These are phyloP conservation scores for Notarius lentiginosus DNA, from an alignment of 2,113 vertebrate species.

Conservation along the genomic window DNA sequence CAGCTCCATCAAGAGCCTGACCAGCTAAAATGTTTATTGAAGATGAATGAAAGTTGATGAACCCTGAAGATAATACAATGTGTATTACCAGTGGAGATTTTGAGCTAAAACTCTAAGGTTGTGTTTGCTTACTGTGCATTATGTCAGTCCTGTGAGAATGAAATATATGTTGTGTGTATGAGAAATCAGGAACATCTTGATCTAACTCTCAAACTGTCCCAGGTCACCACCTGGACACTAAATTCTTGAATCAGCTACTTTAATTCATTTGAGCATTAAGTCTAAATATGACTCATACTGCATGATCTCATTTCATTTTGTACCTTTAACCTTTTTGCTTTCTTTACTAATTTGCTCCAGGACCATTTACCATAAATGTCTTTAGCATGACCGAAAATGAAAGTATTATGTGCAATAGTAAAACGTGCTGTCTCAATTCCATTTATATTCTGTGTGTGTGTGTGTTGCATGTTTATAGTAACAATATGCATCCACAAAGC, in stretches of 20 bases:
- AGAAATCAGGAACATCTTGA: not conserved
- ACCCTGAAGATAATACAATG: not conserved
- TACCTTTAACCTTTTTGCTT: not conserved
- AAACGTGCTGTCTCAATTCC: constrained; percentile 17
- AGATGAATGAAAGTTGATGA: not conserved
- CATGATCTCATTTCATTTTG: constrained; percentile 13
- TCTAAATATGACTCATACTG: constrained; percentile 8
- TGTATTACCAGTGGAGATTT: not conserved
- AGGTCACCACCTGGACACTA: not conserved
- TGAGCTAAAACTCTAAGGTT: not conserved
- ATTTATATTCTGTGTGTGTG: not conserved
- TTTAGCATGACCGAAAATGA: constrained; percentile 24
- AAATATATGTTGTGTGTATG: not conserved
- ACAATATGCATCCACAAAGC: not conserved
- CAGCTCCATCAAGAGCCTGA: too few species aligned
- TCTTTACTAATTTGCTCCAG: constrained; percentile 25
- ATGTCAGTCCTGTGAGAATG: not conserved
- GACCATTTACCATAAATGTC: constrained; percentile 41
- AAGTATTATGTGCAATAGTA: constrained; percentile 7
- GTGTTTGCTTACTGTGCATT: not conserved
- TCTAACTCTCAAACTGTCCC: not conserved
- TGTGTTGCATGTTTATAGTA: too few species aligned
- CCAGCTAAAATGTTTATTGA: not conserved
- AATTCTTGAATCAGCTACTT: not conserved
- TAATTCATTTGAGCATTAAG: not conserved